Evolutionary conservation across 2,113 vertebrate species (phyloP).

Genomic region (Apaloderma vittatum): DNA sequence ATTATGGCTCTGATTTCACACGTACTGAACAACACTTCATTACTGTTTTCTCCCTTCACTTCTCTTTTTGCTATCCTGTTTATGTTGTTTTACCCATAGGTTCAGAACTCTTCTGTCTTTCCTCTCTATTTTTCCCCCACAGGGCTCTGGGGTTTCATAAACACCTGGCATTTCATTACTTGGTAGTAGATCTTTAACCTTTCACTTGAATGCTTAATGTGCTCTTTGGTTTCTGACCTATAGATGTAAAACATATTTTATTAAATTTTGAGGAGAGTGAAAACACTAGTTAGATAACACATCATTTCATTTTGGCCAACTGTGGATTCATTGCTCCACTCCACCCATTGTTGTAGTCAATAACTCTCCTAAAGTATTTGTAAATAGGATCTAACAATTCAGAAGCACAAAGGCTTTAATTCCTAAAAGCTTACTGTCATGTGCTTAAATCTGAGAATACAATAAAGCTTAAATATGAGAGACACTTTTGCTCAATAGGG

Average conservation of each 20-base stretch:
- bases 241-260: slow-evolving; percentile 37
- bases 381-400: background rate
- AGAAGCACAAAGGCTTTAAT: slow-evolving; percentile 7
- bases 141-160: slow-evolving; percentile 70
- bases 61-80: slow-evolving; percentile 64
- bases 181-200: slow-evolving; percentile 54
- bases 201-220: slow-evolving; percentile 45
- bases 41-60: background rate
- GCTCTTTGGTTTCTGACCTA: slow-evolving; percentile 48
- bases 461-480: background rate
- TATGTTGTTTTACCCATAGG: slow-evolving; percentile 52
- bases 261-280: slow-evolving; percentile 7
- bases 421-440: slow-evolving; percentile 1
- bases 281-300: background rate
- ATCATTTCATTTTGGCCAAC: background rate
- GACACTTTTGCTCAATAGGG: background rate
- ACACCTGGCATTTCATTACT: slow-evolving; percentile 72
- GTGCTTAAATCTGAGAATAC: background rate
- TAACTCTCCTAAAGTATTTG: slow-evolving; percentile 5
- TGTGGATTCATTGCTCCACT: background rate
- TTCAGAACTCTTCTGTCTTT: slow-evolving; percentile 35
- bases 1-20: slow-evolving; percentile 50
- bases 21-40: slow-evolving; percentile 30
- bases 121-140: slow-evolving; percentile 1
- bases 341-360: background rate